These are phyloP conservation scores for Polyploca ridens DNA, from an alignment of 2,888 invertebrate genomes.

Conservation along the genomic window DNA sequence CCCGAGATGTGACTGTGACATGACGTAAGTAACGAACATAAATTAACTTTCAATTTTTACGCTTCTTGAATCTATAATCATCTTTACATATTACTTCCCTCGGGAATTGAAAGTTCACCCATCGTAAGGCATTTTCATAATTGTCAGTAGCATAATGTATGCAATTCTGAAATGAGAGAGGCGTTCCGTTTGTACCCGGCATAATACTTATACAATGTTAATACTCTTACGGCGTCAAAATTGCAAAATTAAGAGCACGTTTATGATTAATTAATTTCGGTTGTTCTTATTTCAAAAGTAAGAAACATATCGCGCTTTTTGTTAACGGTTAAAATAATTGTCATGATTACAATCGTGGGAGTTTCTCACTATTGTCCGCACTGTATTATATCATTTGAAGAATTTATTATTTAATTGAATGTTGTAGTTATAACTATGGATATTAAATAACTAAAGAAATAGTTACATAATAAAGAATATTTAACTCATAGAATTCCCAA, in stretches of 20 bases:
- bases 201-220: neutral
- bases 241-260: neutral
- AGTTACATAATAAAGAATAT: no score
- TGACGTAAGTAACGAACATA: no score
- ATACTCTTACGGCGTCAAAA: neutral
- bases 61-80: no score
- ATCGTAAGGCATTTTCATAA: no score
- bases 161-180: no score
- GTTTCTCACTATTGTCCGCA: neutral
- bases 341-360: constrained; percentile 1
- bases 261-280: neutral
- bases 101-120: no score
- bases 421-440: neutral
- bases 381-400: neutral
- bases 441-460: neutral
- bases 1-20: no score
- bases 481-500: no score
- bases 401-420: constrained; percentile 15
- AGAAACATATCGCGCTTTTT: constrained; percentile 3
- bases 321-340: constrained; percentile 3
- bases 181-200: no score
- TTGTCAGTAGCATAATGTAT: no score
- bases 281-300: neutral
- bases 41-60: no score
- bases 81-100: no score